Evolutionary conservation across 2,113 vertebrate genomes (phyloP).

Genomic region (Mus spicilegus): DNA sequence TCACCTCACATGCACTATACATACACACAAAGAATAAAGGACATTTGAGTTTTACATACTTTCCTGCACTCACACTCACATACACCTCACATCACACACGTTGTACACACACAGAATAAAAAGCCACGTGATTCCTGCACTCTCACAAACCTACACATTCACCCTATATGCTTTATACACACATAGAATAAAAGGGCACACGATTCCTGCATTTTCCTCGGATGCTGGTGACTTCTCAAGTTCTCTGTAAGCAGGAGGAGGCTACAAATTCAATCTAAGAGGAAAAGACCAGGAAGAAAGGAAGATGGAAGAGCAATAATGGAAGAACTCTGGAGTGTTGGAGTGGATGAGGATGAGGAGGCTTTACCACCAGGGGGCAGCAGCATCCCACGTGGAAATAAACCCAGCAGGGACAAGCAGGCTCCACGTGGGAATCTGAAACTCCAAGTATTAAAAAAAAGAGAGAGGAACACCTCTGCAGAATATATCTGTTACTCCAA

Average conservation of each 20-base stretch:
- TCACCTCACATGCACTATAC: too few relatives aligned
- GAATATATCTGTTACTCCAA: neutral
- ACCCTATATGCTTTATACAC: neutral
- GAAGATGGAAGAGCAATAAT: neutral
- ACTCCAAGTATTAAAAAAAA: neutral
- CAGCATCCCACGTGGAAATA: neutral
- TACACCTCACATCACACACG: neutral
- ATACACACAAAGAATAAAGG: too few relatives aligned
- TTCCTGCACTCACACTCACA: too few relatives aligned
- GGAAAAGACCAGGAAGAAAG: neutral
- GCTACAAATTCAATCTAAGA: neutral
- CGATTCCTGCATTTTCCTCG: neutral
- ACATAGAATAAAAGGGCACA: neutral
- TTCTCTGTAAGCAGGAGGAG: neutral
- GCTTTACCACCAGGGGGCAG: constrained; percentile 66
- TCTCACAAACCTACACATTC: neutral
- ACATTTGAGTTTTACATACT: too few relatives aligned
- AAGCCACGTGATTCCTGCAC: neutral
- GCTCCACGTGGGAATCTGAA: accelerated
- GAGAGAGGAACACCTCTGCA: neutral
- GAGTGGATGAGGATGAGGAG: neutral
- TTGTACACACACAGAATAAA: neutral
- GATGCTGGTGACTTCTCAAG: too few relatives aligned
- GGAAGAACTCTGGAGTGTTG: neutral
- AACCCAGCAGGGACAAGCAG: too few relatives aligned